Base-by-base conservation (phyloP, 1,140 invertebrate genomes). In the Asobara japonica region DNA sequence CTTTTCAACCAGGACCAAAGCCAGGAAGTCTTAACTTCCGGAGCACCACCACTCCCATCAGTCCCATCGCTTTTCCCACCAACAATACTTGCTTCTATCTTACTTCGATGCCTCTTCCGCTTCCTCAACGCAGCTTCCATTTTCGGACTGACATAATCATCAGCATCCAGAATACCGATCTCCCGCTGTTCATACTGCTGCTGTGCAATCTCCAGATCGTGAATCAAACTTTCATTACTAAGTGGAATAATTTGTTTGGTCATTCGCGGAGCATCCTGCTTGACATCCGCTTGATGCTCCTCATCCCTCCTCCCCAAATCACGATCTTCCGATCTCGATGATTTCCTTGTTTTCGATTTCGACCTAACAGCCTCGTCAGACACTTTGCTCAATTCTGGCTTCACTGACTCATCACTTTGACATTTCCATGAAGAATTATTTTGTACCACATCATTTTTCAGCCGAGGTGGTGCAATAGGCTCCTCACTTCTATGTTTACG, bases 191-290 rank as follows among this genome's bases (percentile, higher is more conserved):
- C 20, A 45, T 85, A 81, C n/a, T 80, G 76, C n/a, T 76, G 74
- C 2, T 85, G 80, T 0, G 85, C 85, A 33, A 76, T 86, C 6
- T 75, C 78, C 7, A 87, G 77, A 48, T 88, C 85, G 10, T 86
- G 76, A 1, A 84, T 79, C 0, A 88, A 69, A 45, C 76, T 82
- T 6, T 85, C 83, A 29, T 87, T 79, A 16, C 72, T 82, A 51
- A 88, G 45, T 0, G 83, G 86, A 31, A 88, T 87, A 13, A 87
- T 84, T 45, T 86, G 82, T n/a, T 88, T 87, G 36, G 78, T 16
- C 6, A 5, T n/a, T 3, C n/a, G 62, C 18, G 69, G 2, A 16
- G 31, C 7, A 10, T 70, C 18, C 16, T 22, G 4, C 27, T 11
- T 33, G 5, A 6, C 31, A 4, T 33, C 11, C 31, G 5, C 11